These are phyloP conservation scores for Triops longicaudatus DNA, from an alignment of 1,140 invertebrate species.

Conservation along the genomic window DNA sequence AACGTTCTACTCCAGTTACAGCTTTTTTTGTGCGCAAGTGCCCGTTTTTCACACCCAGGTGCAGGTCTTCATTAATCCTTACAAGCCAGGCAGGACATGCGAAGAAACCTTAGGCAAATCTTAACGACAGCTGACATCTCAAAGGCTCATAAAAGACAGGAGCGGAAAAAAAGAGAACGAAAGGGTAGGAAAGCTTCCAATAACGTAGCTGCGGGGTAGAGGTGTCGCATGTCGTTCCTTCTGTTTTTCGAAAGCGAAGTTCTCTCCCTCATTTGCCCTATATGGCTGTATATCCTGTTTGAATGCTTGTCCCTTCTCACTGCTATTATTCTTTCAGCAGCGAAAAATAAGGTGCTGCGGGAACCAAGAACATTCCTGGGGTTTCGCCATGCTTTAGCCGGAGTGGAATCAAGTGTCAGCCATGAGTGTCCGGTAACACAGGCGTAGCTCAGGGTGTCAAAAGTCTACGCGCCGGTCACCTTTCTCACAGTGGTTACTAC, in stretches of 20 bases:
- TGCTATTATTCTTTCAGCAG: not conserved
- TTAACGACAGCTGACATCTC: not conserved
- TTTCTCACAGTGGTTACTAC: not conserved
- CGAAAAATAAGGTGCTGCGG: not conserved
- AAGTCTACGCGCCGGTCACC: not conserved
- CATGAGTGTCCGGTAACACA: not conserved
- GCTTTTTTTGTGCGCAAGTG: not conserved
- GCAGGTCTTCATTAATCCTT: slow-evolving; percentile 15
- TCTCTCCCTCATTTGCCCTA: not conserved
- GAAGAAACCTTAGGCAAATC: slow-evolving; percentile 12
- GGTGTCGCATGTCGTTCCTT: slow-evolving; percentile 6
- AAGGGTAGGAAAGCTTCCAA: not conserved
- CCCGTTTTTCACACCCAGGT: slow-evolving; percentile 6
- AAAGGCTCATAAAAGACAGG: not conserved
- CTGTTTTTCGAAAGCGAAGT: not conserved
- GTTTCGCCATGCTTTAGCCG: not conserved
- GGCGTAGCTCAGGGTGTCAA: not conserved
- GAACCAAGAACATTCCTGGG: slow-evolving; percentile 3
- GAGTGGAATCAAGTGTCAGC: slow-evolving; percentile 3
- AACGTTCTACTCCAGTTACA: not conserved
- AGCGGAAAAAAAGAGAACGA: too few species aligned
- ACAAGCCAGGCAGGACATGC: not conserved
- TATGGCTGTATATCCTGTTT: not conserved
- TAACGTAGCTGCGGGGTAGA: not conserved
- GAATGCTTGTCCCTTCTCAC: not conserved